Base-by-base conservation (phyloP, 2,888 invertebrate genomes). In the Eumerus sabulonum region DNA sequence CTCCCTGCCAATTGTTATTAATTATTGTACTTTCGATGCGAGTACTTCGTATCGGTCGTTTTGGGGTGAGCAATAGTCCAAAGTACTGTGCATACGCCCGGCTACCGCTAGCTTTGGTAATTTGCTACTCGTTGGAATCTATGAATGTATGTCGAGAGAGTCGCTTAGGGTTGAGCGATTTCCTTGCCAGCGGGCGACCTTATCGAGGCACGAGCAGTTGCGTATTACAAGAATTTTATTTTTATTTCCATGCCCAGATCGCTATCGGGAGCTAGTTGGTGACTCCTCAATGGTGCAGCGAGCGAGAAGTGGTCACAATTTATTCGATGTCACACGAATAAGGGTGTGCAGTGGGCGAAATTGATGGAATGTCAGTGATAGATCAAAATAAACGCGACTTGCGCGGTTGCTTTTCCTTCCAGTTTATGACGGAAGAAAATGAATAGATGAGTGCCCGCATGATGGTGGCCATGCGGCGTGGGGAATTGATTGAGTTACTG, bases 1-100 rank as follows among this genome's bases (percentile, higher is more conserved):
- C 38, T 35, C 56, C 50, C 56, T 16, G 59, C 63, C 77, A 59
- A 77, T 77, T 72, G 77, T 68, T 67, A 72, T 73, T 68, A 77
- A 77, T 73, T 77, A 73, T 62, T 27, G 27, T 2, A 27, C 27
- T 67, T 57, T 38, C 48, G 67, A 48, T 66, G 40, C 45, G 50
- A 71, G 62, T 53, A 47, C 42, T 38, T 19, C 40, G 35, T 27
- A 40, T 12, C 12, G 17, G 42, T 13, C 27, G 14, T 9, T 47
- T 38, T 18, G 60, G 68, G 45, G 19, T 9, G 63, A 18, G 42
- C 2, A 53, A 19, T 17, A 27, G 27, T 45, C 7, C 59, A 27
- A n/a, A n/a, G n/a, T 27, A 27, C 27, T 2, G 27, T 7, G 7
- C 2, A 27, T 4, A 27, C 2, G 2, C 27, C 2, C 7, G 27